phyloP scores from a whole-genome alignment of 2,113 vertebrate genomes.

The Tenebrosternarchus preto region DNA sequence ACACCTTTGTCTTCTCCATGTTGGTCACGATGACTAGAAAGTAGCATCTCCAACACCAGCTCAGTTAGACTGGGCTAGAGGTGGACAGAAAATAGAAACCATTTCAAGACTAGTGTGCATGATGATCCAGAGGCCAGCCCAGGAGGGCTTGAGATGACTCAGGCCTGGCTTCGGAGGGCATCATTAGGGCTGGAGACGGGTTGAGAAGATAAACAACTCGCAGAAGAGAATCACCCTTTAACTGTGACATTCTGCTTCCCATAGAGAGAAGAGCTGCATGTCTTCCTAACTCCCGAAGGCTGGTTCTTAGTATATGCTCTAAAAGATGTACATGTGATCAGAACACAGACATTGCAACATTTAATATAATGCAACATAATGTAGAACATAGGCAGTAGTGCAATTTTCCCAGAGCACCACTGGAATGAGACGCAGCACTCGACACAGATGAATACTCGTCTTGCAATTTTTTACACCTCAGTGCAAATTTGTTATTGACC shows the following conservation, averaged over 20 bases:
- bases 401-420: conserved; percentile 93
- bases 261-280: conserved; percentile 85
- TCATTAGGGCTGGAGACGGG: neutral
- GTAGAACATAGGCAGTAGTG: neutral
- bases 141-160: neutral
- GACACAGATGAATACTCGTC: too few relatives aligned
- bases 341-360: neutral
- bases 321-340: neutral
- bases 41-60: conserved; percentile 90
- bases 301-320: conserved; percentile 57
- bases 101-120: neutral
- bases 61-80: conserved; percentile 77
- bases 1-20: conserved; percentile 92
- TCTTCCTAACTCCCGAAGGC: conserved; percentile 81
- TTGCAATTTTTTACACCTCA: conserved; percentile 95
- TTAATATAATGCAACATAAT: neutral
- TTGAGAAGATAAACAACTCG: neutral
- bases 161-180: neutral
- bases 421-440: conserved; percentile 93
- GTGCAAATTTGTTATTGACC: conserved; percentile 96
- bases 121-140: neutral
- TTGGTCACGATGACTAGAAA: conserved; percentile 94
- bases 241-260: conserved; percentile 15
- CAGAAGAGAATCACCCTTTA: conserved; percentile 44
- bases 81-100: neutral